phyloP scores from a whole-genome alignment of 2,797 vertebrate genomes.

The Meda fulgida region DNA sequence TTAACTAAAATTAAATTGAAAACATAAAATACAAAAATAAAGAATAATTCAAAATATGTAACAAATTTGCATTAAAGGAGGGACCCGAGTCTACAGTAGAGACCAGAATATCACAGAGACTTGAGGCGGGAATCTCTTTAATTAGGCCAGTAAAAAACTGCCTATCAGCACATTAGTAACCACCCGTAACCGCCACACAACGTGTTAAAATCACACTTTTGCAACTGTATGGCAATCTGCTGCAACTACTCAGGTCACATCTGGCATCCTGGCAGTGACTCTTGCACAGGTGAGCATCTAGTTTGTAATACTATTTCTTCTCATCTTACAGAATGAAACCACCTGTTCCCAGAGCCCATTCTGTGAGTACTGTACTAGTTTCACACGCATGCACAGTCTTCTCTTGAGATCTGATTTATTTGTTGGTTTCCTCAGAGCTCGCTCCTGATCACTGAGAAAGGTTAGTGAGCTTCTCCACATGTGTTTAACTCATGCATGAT shows the following conservation, averaged over 20 bases:
- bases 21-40: neutral
- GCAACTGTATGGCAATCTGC: neutral
- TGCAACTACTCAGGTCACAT: neutral
- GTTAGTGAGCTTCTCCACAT: conserved; percentile 14
- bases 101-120: neutral
- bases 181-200: neutral
- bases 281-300: neutral
- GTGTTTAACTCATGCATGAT: neutral
- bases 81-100: neutral
- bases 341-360: conserved; percentile 53
- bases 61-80: neutral
- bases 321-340: conserved; percentile 49
- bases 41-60: neutral
- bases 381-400: neutral
- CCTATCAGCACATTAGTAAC: neutral
- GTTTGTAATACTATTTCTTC: neutral
- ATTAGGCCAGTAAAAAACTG: neutral
- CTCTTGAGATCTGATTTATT: neutral
- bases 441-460: conserved; percentile 39
- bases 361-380: conserved; percentile 46
- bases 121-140: too few relatives aligned
- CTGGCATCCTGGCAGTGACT: neutral
- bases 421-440: conserved; percentile 44
- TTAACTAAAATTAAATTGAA: neutral
- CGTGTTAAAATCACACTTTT: neutral